These are phyloP conservation scores for Riparia riparia DNA, from an alignment of 2,113 vertebrate species.

Conservation along the genomic window DNA sequence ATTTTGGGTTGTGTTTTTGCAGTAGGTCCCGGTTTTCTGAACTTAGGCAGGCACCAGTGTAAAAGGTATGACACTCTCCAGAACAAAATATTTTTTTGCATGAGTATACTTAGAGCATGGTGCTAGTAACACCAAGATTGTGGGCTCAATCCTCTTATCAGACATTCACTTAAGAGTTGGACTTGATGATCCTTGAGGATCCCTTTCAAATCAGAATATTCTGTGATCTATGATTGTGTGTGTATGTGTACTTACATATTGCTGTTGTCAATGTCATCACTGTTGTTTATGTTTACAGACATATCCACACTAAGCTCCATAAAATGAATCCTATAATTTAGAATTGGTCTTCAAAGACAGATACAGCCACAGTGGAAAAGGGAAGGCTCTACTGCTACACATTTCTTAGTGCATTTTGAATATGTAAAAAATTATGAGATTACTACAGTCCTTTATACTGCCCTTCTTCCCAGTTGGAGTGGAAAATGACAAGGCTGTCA, in stretches of 20 bases:
- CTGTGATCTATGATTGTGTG: not conserved
- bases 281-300: not conserved
- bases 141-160: not conserved
- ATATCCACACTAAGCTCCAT: not conserved
- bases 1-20: not conserved
- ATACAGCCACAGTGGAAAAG: not conserved
- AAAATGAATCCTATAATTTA: not conserved
- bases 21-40: not conserved
- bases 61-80: not conserved
- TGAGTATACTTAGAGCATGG: not conserved
- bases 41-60: not conserved
- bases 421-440: not conserved
- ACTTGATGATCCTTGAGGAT: not conserved
- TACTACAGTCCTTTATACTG: not conserved
- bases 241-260: not conserved
- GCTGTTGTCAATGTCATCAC: not conserved
- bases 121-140: not conserved
- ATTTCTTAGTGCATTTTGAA: not conserved
- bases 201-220: not conserved
- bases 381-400: not conserved
- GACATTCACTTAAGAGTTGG: not conserved
- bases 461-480: not conserved
- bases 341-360: not conserved
- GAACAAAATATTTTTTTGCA: not conserved
- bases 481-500: not conserved